These are phyloP conservation scores for Gymnothorax javanicus DNA, from an alignment of 2,797 vertebrate genomes.

Conservation along the genomic window DNA sequence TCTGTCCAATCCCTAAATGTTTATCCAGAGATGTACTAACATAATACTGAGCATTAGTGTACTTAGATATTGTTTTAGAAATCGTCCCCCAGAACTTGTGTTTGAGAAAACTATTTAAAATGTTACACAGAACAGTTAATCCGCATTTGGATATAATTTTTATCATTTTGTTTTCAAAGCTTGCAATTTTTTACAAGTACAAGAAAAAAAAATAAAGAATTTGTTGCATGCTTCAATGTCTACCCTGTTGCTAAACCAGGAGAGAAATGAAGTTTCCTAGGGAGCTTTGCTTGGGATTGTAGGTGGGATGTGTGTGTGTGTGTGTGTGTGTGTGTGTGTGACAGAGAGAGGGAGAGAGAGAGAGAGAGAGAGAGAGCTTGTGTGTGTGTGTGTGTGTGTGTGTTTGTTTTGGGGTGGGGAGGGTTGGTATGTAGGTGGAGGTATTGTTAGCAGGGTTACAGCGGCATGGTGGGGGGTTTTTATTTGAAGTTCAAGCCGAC, in stretches of 20 bases:
- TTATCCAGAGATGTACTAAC: neutral
- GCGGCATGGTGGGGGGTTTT: conserved; percentile 37
- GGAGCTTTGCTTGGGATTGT: neutral
- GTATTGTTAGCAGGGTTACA: neutral
- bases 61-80: neutral
- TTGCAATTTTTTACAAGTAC: conserved; percentile 25
- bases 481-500: conserved; percentile 44
- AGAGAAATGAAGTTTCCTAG: neutral
- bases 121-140: neutral
- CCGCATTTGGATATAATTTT: neutral
- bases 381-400: neutral
- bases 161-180: conserved; percentile 14
- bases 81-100: neutral
- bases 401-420: neutral
- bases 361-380: neutral
- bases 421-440: neutral
- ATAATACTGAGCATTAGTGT: neutral
- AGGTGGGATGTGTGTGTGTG: neutral
- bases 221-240: conserved; percentile 18
- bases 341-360: no score
- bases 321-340: neutral
- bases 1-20: neutral
- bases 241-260: neutral
- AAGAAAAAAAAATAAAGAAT: conserved; percentile 24
- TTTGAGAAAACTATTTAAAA: neutral